These are phyloP conservation scores for Volucella zonaria DNA, from an alignment of 2,888 invertebrate genomes.

Conservation along the genomic window DNA sequence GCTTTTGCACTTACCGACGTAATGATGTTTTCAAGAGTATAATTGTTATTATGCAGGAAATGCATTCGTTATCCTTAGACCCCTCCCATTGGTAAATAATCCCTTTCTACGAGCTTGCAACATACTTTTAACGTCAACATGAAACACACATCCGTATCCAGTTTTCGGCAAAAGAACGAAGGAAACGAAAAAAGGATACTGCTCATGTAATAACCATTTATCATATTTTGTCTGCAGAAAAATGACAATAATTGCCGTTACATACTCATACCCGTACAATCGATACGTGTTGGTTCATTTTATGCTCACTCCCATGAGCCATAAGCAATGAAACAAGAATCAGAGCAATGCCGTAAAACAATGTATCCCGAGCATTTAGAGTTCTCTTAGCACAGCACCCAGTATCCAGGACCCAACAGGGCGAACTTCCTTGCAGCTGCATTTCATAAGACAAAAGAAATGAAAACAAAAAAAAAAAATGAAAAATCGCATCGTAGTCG, in stretches of 20 bases:
- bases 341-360: constrained; percentile 68
- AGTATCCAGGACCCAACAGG: constrained; percentile 53
- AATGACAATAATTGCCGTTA: constrained; percentile 70
- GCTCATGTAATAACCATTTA: constrained; percentile 72
- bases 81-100: no score
- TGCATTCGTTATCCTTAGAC: no score
- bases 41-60: no score
- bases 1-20: no score
- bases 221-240: constrained; percentile 66
- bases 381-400: no score
- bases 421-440: constrained; percentile 68
- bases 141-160: no score
- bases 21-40: no score
- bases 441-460: constrained; percentile 38
- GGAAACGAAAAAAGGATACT: constrained; percentile 58
- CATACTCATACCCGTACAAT: constrained; percentile 41
- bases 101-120: no score
- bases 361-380: constrained; percentile 13
- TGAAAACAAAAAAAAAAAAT: neutral
- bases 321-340: constrained; percentile 31
- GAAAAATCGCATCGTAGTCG: constrained; percentile 70
- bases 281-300: constrained; percentile 62
- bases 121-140: no score
- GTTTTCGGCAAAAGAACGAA: no score
- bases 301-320: constrained; percentile 37